Evolutionary conservation across 2,888 invertebrate genomes (phyloP).

Genomic region (Dasypogon diadema): DNA sequence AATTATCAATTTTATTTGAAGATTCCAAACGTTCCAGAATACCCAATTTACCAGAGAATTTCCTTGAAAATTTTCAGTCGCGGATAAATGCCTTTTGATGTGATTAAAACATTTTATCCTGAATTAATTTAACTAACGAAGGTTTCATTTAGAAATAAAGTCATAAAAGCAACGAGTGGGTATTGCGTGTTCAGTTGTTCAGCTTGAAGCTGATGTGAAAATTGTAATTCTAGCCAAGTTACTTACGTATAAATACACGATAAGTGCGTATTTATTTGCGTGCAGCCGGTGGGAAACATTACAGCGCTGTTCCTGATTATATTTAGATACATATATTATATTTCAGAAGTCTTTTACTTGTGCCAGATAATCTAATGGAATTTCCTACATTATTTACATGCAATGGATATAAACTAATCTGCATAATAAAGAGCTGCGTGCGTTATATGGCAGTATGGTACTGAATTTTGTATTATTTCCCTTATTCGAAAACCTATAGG

Average conservation of each 20-base stretch:
- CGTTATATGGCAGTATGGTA: too few relatives aligned
- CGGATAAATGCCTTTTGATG: too few relatives aligned
- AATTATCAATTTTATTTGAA: too few relatives aligned
- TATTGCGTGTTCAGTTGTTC: conserved; percentile 53
- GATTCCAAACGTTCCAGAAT: too few relatives aligned
- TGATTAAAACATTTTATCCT: neutral
- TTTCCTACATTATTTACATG: conserved; percentile 24
- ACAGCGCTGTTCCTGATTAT: conserved; percentile 33
- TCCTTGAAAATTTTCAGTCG: too few relatives aligned
- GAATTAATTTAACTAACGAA: conserved; percentile 16
- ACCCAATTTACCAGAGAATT: too few relatives aligned
- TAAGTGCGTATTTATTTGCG: conserved; percentile 25
- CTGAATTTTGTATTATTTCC: too few relatives aligned
- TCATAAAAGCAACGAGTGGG: conserved; percentile 55
- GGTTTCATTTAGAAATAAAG: conserved; percentile 47
- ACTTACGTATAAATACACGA: neutral
- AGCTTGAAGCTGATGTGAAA: conserved; percentile 48
- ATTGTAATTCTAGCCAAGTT: conserved; percentile 44
- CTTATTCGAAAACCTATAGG: too few relatives aligned
- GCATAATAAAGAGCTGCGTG: too few relatives aligned
- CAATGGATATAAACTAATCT: conserved; percentile 12
- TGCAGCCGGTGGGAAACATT: conserved; percentile 1
- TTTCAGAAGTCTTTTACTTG: neutral
- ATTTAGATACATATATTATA: conserved; percentile 37
- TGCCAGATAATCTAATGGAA: conserved; percentile 2